Evolutionary conservation across 2,113 vertebrate genomes (phyloP), one percentile per base, ranked within the genome.

Genomic region (Calidris pugnax): DNA sequence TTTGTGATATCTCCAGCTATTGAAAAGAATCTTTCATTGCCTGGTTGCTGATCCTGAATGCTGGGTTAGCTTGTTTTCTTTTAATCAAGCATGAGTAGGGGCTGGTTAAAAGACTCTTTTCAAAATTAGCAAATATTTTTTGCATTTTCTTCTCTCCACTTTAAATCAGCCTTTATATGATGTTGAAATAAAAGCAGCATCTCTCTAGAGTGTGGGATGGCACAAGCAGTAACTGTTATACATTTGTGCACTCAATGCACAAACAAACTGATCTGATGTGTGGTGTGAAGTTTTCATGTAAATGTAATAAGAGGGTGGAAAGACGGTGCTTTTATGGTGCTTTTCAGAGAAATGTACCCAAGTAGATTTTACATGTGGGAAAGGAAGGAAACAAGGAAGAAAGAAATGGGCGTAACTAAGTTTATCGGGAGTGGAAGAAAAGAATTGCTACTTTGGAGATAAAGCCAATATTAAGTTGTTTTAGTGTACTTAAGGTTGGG

Each of bases 151-250:
- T 9, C 6, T 41, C 30, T 57, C 33, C 5, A 4, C 37, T 89
- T 73, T 18, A 27, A 33, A 82, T 48, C 85, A 68, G 53, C 37
- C 17, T 37, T 76, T 28, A 4, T 12, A 4, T 24, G 45, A 13
- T 14, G 45, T 3, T 47, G 69, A 37, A 51, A 15, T 33, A 35
- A n/a, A 67, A 82, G 43, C 12, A 28, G 17, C 21, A 11, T 39
- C 53, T 21, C 27, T 33, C n/a, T 82, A 32, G 24, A 56, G 21
- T 2, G 8, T 27, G 69, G 59, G 64, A 3, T 22, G 80, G 57
- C 47, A 11, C 23, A 14, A 39, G 66, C 28, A 16, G 19, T 30
- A 11, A 9, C 30, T 53, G 0, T 41, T 47, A 2, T 0, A 14
- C 6, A 2, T 14, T 18, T 9, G 35, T 82, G 56, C 21, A 45